phyloP scores from a whole-genome alignment of 37 sponge, comb jelly and placozoan species.

The Haliclona indistincta region DNA sequence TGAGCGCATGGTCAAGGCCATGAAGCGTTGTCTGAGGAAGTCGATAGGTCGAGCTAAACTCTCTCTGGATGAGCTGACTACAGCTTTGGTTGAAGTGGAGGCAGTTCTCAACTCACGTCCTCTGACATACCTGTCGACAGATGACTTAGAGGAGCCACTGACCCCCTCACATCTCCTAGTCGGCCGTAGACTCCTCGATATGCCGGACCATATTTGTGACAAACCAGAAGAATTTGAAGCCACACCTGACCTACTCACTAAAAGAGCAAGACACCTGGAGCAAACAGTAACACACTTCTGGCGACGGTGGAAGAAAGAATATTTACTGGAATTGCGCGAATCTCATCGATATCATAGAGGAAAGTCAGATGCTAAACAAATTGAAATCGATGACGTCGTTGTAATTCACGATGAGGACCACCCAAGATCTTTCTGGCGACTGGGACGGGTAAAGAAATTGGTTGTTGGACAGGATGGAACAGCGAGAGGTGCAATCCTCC shows the following conservation, averaged over 20 bases:
- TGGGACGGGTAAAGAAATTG: neutral
- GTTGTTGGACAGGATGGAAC: neutral
- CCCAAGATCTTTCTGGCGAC: conserved; percentile 2
- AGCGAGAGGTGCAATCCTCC: conserved; percentile 6
- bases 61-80: no score
- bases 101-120: no score
- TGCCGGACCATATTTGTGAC: neutral
- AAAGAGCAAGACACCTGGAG: neutral
- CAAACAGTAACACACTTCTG: conserved; percentile 3
- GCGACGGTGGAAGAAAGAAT: conserved; percentile 7
- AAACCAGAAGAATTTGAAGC: neutral
- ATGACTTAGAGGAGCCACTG: no score
- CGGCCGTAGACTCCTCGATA: no score
- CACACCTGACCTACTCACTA: neutral
- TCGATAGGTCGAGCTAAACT: no score
- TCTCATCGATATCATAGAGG: conserved; percentile 16
- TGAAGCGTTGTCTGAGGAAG: no score
- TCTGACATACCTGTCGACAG: no score
- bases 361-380: no score
- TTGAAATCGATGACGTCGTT: conserved; percentile 8
- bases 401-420: conserved; percentile 10
- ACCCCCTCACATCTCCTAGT: no score
- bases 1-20: no score
- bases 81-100: no score
- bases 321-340: conserved; percentile 4